A percentile compares a stretch with the other conserved stretches of the same genome.
Evolutionary conservation across 1,140 invertebrate species (phyloP).

Genomic region (Orchestia grillus): DNA sequence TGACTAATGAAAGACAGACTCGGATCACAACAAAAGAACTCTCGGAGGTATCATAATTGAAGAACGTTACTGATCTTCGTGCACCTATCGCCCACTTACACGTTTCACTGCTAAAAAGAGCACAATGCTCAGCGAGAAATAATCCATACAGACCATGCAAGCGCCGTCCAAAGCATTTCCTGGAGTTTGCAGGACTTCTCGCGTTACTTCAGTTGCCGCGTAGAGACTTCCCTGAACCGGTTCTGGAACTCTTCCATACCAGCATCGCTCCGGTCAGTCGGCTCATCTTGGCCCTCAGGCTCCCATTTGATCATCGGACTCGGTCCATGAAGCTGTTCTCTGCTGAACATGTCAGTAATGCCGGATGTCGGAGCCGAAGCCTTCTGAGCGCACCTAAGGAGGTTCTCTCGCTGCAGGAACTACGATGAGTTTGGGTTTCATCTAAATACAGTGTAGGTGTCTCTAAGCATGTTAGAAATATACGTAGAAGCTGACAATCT

Average conservation of each 20-base stretch:
- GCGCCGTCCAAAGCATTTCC: neutral
- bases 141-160: neutral
- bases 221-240: constrained; percentile 23
- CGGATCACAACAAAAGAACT: neutral
- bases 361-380: neutral
- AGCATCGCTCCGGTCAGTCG: constrained; percentile 12
- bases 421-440: neutral
- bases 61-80: neutral
- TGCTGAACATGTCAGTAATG: neutral
- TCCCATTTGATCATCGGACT: constrained; percentile 19
- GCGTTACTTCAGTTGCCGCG: constrained; percentile 21
- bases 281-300: constrained; percentile 42
- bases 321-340: neutral
- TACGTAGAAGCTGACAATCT: neutral
- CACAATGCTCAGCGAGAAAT: neutral
- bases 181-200: neutral
- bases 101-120: neutral
- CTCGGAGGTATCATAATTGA: neutral
- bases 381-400: neutral
- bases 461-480: neutral
- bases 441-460: neutral
- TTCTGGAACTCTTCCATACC: neutral
- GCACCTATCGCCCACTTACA: neutral
- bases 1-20: neutral
- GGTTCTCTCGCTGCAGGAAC: neutral